Percentiles rank a stretch among this genome's conserved stretches.
Conservation (phyloP, 2,797 vertebrate genomes). For the Lemur catta region DNA sequence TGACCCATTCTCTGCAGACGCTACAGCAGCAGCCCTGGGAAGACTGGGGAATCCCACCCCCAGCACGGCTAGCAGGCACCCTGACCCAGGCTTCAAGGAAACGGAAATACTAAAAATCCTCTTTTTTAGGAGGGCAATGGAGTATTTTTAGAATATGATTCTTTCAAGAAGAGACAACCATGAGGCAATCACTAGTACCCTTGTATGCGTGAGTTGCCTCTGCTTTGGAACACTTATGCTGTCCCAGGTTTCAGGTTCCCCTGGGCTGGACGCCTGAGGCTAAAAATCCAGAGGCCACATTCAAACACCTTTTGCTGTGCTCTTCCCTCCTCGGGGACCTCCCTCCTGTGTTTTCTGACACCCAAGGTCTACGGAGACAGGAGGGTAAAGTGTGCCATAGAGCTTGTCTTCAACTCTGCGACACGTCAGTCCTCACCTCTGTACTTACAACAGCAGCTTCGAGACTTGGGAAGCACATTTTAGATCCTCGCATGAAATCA, state of each 20-base stretch:
- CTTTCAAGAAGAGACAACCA: neutral
- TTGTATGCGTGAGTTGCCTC: neutral
- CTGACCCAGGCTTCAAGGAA: neutral
- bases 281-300: neutral
- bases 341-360: neutral
- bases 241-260: neutral
- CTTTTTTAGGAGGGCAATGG: neutral
- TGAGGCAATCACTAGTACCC: neutral
- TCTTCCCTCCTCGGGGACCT: neutral
- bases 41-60: neutral
- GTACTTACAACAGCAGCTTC: accelerated
- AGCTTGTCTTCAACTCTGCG: neutral
- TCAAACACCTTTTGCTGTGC: neutral
- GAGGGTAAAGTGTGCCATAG: too few species aligned
- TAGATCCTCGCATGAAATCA: neutral
- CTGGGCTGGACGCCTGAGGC: neutral
- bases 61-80: too few species aligned
- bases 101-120: neutral
- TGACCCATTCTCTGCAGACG: accelerated
- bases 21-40: accelerated
- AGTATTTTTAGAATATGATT: neutral
- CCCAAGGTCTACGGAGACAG: neutral
- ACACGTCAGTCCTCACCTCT: neutral
- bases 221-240: accelerated
- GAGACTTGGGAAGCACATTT: neutral